These are phyloP conservation scores for Carcina quercana DNA, from an alignment of 2,888 invertebrate genomes.

Conservation along the genomic window DNA sequence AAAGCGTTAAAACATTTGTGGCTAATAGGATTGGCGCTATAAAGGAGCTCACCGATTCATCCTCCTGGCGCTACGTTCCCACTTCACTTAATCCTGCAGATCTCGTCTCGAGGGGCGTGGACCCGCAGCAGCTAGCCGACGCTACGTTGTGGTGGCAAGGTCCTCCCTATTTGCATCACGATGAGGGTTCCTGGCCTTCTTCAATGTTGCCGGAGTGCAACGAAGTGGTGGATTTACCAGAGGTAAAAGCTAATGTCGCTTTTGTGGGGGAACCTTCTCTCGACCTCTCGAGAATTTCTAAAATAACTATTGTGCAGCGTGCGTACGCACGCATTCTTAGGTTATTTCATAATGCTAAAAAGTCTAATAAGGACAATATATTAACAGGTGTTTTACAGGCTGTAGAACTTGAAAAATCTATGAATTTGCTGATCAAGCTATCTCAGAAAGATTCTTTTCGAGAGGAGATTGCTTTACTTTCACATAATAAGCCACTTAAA, in stretches of 20 bases:
- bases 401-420: neutral
- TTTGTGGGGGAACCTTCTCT: neutral
- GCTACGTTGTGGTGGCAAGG: slow-evolving; percentile 4
- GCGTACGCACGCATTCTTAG: neutral
- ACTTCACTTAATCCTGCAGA: slow-evolving; percentile 2
- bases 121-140: neutral
- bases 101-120: slow-evolving; percentile 3
- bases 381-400: neutral
- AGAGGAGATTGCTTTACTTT: neutral
- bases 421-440: neutral
- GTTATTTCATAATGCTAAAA: neutral
- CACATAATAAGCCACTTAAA: neutral
- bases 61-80: slow-evolving; percentile 2
- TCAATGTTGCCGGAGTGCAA: too few species aligned
- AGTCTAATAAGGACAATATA: neutral
- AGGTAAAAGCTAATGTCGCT: neutral
- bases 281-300: slow-evolving; percentile 1
- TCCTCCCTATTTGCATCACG: neutral
- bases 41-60: neutral
- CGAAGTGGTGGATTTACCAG: neutral
- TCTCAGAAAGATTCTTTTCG: neutral
- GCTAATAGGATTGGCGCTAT: slow-evolving; percentile 5
- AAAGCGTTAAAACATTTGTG: slow-evolving; percentile 3
- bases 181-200: neutral
- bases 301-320: neutral